Conservation (phyloP, 2,888 invertebrate species). For the Tholera decimalis region DNA sequence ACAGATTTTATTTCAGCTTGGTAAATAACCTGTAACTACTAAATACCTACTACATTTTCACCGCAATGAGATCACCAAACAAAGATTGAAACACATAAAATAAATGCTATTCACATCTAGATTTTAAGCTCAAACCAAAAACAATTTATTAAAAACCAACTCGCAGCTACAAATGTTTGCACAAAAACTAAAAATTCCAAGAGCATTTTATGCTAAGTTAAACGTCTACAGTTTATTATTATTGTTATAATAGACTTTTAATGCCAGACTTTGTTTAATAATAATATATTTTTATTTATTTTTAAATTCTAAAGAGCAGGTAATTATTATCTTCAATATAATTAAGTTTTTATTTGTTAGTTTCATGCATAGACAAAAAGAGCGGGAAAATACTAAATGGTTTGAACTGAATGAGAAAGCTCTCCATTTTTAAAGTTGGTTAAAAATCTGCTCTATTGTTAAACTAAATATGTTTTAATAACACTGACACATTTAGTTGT, state of each 20-base stretch:
- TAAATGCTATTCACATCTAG: slow-evolving; percentile 20
- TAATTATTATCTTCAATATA: slow-evolving; percentile 67
- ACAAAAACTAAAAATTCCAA: slow-evolving; percentile 41
- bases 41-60: background rate
- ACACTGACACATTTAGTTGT: background rate
- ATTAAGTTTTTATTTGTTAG: slow-evolving; percentile 55
- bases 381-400: background rate
- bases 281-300: slow-evolving; percentile 60
- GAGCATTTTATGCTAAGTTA: slow-evolving; percentile 75
- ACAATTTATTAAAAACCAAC: slow-evolving; percentile 6
- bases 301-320: slow-evolving; percentile 67
- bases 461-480: background rate
- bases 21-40: background rate
- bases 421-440: background rate
- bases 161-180: slow-evolving; percentile 15
- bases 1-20: background rate
- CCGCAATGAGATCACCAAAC: slow-evolving; percentile 33
- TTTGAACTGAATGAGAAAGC: background rate
- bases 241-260: slow-evolving; percentile 71
- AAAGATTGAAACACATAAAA: background rate
- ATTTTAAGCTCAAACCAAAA: slow-evolving; percentile 28
- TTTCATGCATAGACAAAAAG: slow-evolving; percentile 23
- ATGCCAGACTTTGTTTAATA: slow-evolving; percentile 74
- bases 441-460: background rate
- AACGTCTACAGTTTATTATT: slow-evolving; percentile 64